Conservation (phyloP, 1,140 invertebrate species). For the Monomorium pharaonis region DNA sequence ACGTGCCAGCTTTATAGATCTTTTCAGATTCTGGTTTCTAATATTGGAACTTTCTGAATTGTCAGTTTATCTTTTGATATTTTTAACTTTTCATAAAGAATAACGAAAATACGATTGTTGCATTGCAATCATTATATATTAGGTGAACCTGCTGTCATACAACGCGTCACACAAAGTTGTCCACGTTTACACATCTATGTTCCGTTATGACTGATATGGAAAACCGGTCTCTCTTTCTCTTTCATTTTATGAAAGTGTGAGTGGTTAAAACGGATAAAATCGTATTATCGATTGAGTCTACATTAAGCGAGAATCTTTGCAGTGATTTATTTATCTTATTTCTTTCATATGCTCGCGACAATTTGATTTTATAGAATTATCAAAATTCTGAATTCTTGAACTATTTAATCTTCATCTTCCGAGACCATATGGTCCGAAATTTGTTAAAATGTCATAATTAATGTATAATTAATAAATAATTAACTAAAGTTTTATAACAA, state of each 20-base stretch:
- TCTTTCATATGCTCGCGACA: neutral
- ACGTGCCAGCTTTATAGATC: too few species aligned
- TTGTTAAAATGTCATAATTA: too few species aligned
- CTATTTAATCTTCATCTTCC: too few species aligned
- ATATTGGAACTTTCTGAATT: neutral
- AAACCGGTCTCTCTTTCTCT: slow-evolving; percentile 19
- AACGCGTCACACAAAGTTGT: neutral
- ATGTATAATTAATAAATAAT: too few species aligned
- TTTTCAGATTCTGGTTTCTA: neutral
- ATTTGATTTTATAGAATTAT: neutral
- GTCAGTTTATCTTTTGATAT: neutral
- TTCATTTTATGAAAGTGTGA: slow-evolving; percentile 1
- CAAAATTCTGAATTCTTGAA: too few species aligned
- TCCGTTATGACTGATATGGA: slow-evolving; percentile 17
- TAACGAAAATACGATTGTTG: neutral
- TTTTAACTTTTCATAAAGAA: neutral
- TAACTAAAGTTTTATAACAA: too few species aligned
- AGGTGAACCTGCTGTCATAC: neutral
- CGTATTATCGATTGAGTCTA: neutral
- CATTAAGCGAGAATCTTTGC: neutral
- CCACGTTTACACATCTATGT: neutral
- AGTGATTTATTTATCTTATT: neutral
- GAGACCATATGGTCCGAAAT: too few species aligned
- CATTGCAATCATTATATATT: neutral
- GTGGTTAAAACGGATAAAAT: slow-evolving; percentile 16